phyloP scores from a whole-genome alignment of 23 tunicate genomes.

The Corella eumyota region DNA sequence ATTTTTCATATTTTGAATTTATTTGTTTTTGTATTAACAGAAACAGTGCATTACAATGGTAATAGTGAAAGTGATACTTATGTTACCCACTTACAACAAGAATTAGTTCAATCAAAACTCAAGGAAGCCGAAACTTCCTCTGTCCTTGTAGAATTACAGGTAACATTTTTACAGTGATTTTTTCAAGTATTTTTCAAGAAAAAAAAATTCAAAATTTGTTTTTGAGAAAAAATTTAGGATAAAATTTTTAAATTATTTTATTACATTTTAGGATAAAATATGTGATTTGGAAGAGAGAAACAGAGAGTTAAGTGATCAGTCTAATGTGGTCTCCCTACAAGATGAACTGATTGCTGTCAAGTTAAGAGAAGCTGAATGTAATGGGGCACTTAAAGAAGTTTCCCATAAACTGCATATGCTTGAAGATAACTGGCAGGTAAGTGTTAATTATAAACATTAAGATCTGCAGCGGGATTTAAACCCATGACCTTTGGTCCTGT shows the following conservation, averaged over 20 bases:
- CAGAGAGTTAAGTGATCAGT: constrained; percentile 54
- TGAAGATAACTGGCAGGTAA: constrained; percentile 82
- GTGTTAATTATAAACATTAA: too few relatives aligned
- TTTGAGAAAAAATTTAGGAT: too few relatives aligned
- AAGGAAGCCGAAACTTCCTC: constrained; percentile 73
- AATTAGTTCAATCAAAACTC: constrained; percentile 73
- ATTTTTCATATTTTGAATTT: too few relatives aligned
- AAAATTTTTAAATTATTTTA: too few relatives aligned
- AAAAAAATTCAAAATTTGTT: neutral
- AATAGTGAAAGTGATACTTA: too few relatives aligned
- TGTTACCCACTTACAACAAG: constrained; percentile 76
- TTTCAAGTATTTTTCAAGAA: neutral
- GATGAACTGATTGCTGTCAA: constrained; percentile 84
- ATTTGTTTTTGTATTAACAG: too few relatives aligned
- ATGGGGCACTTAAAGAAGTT: constrained; percentile 40
- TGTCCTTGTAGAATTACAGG: constrained; percentile 39
- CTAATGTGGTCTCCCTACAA: constrained; percentile 40
- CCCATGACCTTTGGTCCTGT: too few relatives aligned
- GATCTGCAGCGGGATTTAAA: too few relatives aligned
- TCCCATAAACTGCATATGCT: constrained; percentile 41
- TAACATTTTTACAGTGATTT: constrained; percentile 1
- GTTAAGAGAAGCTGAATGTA: constrained; percentile 77
- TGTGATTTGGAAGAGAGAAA: constrained; percentile 48
- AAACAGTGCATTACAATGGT: too few relatives aligned
- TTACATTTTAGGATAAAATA: constrained; percentile 36